These are phyloP conservation scores for Zaprionus kolodkinae DNA, from an alignment of 1,140 invertebrate species.

Conservation along the genomic window DNA sequence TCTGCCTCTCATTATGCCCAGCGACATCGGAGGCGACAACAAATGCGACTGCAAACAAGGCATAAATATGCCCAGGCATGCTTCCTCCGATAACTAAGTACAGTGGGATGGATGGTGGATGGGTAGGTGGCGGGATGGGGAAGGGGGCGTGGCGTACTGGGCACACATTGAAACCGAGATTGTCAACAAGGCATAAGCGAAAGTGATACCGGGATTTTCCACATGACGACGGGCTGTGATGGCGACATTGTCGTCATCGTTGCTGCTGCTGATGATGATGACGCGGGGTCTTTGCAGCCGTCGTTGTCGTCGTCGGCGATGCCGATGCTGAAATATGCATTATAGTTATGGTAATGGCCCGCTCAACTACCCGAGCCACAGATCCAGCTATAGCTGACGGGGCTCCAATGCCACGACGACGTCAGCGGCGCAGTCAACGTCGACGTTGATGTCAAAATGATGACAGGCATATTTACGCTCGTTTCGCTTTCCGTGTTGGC, in stretches of 20 bases:
- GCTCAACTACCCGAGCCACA: slow-evolving; percentile 63
- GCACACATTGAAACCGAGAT: slow-evolving; percentile 78
- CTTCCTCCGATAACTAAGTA: slow-evolving; percentile 47
- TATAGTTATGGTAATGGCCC: slow-evolving; percentile 80
- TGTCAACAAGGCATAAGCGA: slow-evolving; percentile 79
- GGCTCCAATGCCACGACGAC: slow-evolving; percentile 17
- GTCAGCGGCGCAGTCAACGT: slow-evolving; percentile 3
- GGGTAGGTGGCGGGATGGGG: neutral
- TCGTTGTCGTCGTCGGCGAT: slow-evolving; percentile 27
- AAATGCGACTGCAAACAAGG: slow-evolving; percentile 43
- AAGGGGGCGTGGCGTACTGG: slow-evolving; percentile 22
- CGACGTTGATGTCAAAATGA: slow-evolving; percentile 76
- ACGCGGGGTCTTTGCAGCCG: slow-evolving; percentile 42
- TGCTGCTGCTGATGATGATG: slow-evolving; percentile 35
- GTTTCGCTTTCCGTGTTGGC: slow-evolving; percentile 42
- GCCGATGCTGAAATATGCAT: slow-evolving; percentile 81
- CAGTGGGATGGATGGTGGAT: no score
- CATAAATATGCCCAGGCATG: slow-evolving; percentile 75
- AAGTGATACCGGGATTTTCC: slow-evolving; percentile 80
- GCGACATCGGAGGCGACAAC: slow-evolving; percentile 11
- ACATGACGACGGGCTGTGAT: slow-evolving; percentile 54
- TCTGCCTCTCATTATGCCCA: slow-evolving; percentile 54
- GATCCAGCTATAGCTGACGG: slow-evolving; percentile 32
- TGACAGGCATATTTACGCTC: slow-evolving; percentile 81
- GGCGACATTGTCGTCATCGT: slow-evolving; percentile 38